Conservation (phyloP, 2,797 vertebrate species). For the Eulemur rubriventer region DNA sequence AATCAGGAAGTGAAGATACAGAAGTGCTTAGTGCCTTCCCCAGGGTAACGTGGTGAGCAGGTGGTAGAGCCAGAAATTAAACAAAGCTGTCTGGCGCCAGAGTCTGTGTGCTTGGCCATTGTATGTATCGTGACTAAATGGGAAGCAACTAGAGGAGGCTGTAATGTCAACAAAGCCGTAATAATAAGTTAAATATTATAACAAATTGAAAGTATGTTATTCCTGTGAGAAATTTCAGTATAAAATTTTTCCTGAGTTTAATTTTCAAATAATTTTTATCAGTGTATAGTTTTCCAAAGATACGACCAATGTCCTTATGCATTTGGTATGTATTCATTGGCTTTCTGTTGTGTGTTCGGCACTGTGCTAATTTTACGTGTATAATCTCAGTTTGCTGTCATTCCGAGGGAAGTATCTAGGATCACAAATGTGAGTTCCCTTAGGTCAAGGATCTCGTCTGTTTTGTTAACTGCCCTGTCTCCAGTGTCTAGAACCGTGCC, state of each 20-base stretch:
- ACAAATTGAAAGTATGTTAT: not conserved
- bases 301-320: not conserved
- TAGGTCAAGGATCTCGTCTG: not conserved
- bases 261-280: not conserved
- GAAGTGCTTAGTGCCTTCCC: not conserved
- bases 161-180: not conserved
- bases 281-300: not conserved
- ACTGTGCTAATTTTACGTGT: not conserved
- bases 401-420: not conserved
- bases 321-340: not conserved
- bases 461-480: not conserved
- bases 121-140: not conserved
- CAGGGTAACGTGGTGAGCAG: not conserved
- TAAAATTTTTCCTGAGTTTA: not conserved
- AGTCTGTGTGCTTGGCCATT: not conserved
- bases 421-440: not conserved
- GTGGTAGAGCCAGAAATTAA: not conserved
- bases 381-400: not conserved
- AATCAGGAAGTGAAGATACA: not conserved
- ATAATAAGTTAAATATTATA: not conserved
- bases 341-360: not conserved
- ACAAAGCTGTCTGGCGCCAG: not conserved
- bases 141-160: not conserved
- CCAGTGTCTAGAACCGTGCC: not conserved
- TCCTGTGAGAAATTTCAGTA: not conserved